Evolutionary conservation across 64 coral and sea anemone genomes (phyloP).

Genomic region (Montipora capricornis): DNA sequence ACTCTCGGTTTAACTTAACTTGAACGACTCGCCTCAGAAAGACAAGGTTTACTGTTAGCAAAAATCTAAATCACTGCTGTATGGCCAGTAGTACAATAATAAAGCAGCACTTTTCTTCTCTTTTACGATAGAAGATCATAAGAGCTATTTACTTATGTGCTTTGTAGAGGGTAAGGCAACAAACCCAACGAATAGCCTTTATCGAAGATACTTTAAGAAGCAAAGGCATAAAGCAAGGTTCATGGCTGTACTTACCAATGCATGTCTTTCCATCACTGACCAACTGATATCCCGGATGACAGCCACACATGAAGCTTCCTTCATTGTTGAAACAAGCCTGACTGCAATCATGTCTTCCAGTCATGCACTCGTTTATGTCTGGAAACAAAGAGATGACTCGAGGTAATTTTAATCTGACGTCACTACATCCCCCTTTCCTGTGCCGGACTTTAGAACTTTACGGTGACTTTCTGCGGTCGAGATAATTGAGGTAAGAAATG

Average conservation of each 20-base stretch:
- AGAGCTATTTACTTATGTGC: too few relatives aligned
- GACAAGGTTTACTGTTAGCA: too few relatives aligned
- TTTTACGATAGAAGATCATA: too few relatives aligned
- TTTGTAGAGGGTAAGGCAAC: too few relatives aligned
- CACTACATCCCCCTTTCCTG: background rate
- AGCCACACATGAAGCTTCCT: constrained; percentile 38
- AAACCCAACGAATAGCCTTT: background rate
- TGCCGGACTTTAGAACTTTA: too few relatives aligned
- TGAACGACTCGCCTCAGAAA: too few relatives aligned
- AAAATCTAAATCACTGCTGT: too few relatives aligned
- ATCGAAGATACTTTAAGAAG: background rate
- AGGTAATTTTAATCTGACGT: background rate
- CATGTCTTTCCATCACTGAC: background rate
- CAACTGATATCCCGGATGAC: constrained; percentile 29
- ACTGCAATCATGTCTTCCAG: constrained; percentile 6
- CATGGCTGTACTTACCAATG: background rate
- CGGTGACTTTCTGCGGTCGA: too few relatives aligned
- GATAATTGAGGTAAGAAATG: too few relatives aligned
- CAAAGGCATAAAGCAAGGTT: background rate
- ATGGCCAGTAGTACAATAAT: too few relatives aligned
- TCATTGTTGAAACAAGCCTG: constrained; percentile 11
- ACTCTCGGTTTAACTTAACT: too few relatives aligned
- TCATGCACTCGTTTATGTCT: constrained; percentile 63
- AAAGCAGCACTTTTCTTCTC: too few relatives aligned
- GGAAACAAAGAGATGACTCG: background rate